These are phyloP conservation scores for Rattus rattus DNA, from an alignment of 2,113 vertebrate genomes.

Conservation along the genomic window DNA sequence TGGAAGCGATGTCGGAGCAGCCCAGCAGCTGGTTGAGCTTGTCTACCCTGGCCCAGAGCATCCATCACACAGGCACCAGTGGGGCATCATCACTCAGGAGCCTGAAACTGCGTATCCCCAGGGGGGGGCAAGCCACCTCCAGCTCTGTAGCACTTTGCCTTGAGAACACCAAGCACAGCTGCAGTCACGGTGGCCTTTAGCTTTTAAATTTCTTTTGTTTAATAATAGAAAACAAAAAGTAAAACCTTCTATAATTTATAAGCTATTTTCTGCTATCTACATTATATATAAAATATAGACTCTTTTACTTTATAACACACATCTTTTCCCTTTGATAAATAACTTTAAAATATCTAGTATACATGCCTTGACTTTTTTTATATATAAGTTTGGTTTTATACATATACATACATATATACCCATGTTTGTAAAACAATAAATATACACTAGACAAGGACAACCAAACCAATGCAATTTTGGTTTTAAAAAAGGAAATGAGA, in stretches of 20 bases:
- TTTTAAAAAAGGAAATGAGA: conserved; percentile 55
- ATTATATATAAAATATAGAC: conserved; percentile 93
- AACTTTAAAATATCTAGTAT: conserved; percentile 91
- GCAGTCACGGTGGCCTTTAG: conserved; percentile 57
- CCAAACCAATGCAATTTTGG: conserved; percentile 82
- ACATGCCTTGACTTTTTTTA: conserved; percentile 90
- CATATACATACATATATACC: conserved; percentile 86
- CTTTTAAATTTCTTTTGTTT: conserved; percentile 67
- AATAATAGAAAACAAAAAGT: conserved; percentile 78
- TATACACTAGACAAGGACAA: conserved; percentile 87
- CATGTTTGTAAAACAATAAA: conserved; percentile 91
- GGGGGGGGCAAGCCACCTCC: conserved; percentile 70
- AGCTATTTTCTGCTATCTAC: conserved; percentile 86
- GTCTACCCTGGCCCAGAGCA: conserved; percentile 77
- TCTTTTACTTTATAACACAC: conserved; percentile 92
- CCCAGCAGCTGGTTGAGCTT: conserved; percentile 73
- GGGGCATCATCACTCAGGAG: conserved; percentile 67
- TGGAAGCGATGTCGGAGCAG: conserved; percentile 78
- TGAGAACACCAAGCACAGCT: conserved; percentile 81
- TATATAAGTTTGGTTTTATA: conserved; percentile 83
- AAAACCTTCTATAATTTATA: conserved; percentile 88
- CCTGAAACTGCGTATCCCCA: conserved; percentile 66
- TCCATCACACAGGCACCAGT: conserved; percentile 66
- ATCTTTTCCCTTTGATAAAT: conserved; percentile 91
- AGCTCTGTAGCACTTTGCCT: conserved; percentile 79